Evolutionary conservation across 1,140 invertebrate species (phyloP).

Genomic region (Zaprionus davidi): DNA sequence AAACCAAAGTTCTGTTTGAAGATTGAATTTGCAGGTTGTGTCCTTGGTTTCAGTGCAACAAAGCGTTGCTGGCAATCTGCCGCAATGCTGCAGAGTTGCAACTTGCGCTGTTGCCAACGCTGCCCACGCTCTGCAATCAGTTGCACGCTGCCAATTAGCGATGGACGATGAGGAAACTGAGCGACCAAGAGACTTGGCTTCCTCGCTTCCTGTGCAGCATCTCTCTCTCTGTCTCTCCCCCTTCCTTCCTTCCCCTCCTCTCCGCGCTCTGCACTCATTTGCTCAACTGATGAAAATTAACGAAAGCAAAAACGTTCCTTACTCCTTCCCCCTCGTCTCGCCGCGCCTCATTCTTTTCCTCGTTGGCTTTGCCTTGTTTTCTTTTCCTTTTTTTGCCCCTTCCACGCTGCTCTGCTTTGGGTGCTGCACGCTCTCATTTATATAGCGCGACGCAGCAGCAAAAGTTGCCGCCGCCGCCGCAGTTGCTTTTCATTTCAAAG

Average conservation of each 20-base stretch:
- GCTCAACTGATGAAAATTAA: slow-evolving; percentile 73
- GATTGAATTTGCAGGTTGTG: neutral
- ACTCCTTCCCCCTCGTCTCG: slow-evolving; percentile 6
- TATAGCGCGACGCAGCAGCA: slow-evolving; percentile 40
- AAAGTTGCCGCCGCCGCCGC: slow-evolving; percentile 34
- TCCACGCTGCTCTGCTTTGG: slow-evolving; percentile 53
- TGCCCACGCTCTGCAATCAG: slow-evolving; percentile 18
- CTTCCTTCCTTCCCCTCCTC: neutral
- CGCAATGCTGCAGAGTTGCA: neutral
- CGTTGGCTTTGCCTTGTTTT: slow-evolving; percentile 21
- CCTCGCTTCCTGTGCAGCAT: slow-evolving; percentile 1
- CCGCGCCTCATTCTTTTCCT: slow-evolving; percentile 4
- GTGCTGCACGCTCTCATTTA: slow-evolving; percentile 63
- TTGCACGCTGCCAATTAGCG: slow-evolving; percentile 64
- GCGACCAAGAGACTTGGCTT: slow-evolving; percentile 19
- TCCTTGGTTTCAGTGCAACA: slow-evolving; percentile 8
- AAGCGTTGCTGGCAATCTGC: neutral
- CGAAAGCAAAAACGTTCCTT: slow-evolving; percentile 65
- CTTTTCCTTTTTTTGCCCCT: neutral
- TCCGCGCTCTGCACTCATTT: slow-evolving; percentile 51
- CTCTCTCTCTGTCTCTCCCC: neutral
- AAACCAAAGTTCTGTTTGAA: neutral
- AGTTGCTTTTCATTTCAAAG: slow-evolving; percentile 70
- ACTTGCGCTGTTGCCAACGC: neutral
- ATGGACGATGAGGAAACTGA: slow-evolving; percentile 66